phyloP scores from a whole-genome alignment of 2,888 invertebrate species.

The Scaptomyza flava region DNA sequence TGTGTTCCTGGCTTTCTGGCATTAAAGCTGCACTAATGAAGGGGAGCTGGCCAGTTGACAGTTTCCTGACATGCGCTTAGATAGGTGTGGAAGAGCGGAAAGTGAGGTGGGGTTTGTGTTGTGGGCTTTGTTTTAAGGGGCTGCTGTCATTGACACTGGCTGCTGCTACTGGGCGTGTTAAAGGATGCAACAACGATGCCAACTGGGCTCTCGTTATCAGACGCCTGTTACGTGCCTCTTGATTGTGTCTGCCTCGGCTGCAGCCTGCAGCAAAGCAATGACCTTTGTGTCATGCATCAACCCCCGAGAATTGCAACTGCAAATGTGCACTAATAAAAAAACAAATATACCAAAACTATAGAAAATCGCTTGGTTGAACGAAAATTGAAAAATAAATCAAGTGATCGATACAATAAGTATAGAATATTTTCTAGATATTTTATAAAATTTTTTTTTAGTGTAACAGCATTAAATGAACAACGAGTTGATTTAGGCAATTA shows the following conservation, averaged over 20 bases:
- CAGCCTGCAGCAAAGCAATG: constrained; percentile 58
- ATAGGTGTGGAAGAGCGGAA: background rate
- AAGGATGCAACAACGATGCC: constrained; percentile 50
- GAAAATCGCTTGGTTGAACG: no score
- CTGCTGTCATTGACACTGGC: constrained; percentile 65
- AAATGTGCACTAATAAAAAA: background rate
- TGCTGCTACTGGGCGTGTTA: constrained; percentile 40
- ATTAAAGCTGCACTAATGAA: constrained; percentile 60
- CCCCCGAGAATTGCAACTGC: constrained; percentile 25
- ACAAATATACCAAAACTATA: no score
- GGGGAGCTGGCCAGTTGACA: constrained; percentile 40
- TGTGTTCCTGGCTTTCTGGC: constrained; percentile 33
- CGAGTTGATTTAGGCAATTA: constrained; percentile 58
- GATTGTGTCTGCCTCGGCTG: constrained; percentile 8
- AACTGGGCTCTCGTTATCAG: constrained; percentile 35
- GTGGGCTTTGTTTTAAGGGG: background rate
- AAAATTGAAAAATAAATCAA: no score
- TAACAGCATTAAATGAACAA: background rate
- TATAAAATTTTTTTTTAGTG: background rate
- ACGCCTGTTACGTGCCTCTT: constrained; percentile 8
- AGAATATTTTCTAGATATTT: no score
- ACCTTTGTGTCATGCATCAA: constrained; percentile 43
- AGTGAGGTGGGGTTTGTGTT: background rate
- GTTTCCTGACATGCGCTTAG: constrained; percentile 6
- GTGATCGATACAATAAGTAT: no score